These are phyloP conservation scores for Lepus americanus DNA, from an alignment of 2,113 vertebrate genomes.

Conservation along the genomic window DNA sequence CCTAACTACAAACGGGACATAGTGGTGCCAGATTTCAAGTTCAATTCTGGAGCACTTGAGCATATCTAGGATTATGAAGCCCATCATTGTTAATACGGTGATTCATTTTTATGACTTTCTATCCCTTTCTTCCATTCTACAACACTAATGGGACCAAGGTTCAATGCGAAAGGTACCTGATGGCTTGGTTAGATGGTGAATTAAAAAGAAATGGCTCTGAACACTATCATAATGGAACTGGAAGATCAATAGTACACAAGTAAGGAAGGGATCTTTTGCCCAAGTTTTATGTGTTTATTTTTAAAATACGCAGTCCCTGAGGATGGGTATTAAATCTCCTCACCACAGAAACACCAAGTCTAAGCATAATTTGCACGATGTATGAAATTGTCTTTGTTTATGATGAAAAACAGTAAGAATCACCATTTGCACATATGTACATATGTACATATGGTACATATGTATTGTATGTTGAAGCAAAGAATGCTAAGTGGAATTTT, in stretches of 20 bases:
- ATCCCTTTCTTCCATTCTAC: background rate
- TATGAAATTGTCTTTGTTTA: background rate
- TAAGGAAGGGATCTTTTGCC: background rate
- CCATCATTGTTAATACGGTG: background rate
- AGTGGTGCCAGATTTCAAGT: background rate
- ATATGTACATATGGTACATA: no score
- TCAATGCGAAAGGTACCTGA: background rate
- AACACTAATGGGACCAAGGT: background rate
- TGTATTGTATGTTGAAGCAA: background rate
- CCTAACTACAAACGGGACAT: background rate
- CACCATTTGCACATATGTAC: background rate
- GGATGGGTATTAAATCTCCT: background rate
- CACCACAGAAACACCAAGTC: rapidly evolving
- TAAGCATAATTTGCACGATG: background rate
- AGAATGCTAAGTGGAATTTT: background rate
- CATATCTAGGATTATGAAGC: background rate
- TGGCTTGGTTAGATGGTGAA: background rate
- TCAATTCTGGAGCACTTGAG: rapidly evolving
- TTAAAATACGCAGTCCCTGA: background rate
- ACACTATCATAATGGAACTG: slow-evolving; percentile 17
- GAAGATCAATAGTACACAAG: background rate
- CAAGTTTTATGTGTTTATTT: background rate
- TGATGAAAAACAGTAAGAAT: background rate
- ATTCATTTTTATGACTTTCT: background rate
- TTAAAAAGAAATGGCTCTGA: background rate